Evolutionary conservation across 2,113 vertebrate genomes (phyloP), one percentile per base, ranked within the genome.

Genomic region (Sitta europaea): DNA sequence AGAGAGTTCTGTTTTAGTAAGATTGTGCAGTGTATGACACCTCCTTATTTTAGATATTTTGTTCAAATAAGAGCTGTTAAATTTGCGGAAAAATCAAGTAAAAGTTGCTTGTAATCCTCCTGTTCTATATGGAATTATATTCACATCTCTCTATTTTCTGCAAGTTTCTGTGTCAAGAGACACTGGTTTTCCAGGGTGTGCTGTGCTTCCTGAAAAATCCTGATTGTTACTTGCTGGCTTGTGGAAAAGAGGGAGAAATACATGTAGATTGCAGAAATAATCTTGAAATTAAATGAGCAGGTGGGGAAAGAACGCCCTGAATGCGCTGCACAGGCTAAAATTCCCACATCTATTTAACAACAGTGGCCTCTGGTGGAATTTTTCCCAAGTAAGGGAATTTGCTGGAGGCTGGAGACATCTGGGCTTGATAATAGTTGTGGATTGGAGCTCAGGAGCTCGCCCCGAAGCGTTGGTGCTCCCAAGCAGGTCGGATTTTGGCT

Each of bases 341-440:
- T 91, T 23, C 59, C 80, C 50, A 33, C 88, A 95, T 95, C 84
- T 45, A 90, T 96, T 97, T 97, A 94, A 90, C 97, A 97, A 96
- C 94, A 97, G 85, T 94, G 91, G 86, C 97, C 97, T 96, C 97
- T 97, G 95, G 93, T 97, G 97, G 97, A 96, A 33, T 76, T 88
- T 74, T 75, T 36, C 35, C 54, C 76, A 51, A 87, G 62, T n/a
- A 25, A n/a, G 51, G n/a, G 85, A 31, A 63, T 72, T 83, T 86
- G 31, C 51, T 58, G 8, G 5, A 73, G 38, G 29, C 43, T 51
- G 63, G 53, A 73, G 59, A 31, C 42, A 40, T 16, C 51, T 74
- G 73, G 42, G 40, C 43, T 90, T 42, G 70, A 40, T 50, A 9
- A 20, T 8, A 45, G 15, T 14, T 66, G 55, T 8, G 36, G 48